phyloP scores from a whole-genome alignment of 2,888 invertebrate genomes.

The Campaea margaritaria region DNA sequence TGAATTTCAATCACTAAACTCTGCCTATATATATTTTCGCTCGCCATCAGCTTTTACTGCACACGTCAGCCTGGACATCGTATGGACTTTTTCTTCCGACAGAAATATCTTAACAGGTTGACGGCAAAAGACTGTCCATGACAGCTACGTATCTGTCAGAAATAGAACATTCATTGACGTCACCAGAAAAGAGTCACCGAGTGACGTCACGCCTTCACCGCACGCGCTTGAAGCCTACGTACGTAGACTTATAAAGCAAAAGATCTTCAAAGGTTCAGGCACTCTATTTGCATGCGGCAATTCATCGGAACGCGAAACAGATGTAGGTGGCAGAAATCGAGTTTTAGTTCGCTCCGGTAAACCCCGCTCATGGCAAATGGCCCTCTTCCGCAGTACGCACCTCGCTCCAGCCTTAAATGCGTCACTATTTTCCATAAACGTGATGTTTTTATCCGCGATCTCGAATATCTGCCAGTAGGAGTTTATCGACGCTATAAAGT shows the following conservation, averaged over 20 bases:
- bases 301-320: slow-evolving; percentile 75
- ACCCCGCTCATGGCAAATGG: slow-evolving; percentile 55
- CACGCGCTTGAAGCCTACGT: slow-evolving; percentile 5
- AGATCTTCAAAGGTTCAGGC: slow-evolving; percentile 68
- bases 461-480: slow-evolving; percentile 48
- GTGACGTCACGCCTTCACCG: slow-evolving; percentile 16
- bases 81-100: too few relatives aligned
- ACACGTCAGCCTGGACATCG: too few relatives aligned
- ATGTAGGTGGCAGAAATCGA: slow-evolving; percentile 70
- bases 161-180: slow-evolving; percentile 16
- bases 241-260: slow-evolving; percentile 54
- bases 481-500: slow-evolving; percentile 49
- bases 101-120: not conserved
- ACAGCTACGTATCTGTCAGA: too few relatives aligned
- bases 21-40: too few relatives aligned
- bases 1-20: too few relatives aligned
- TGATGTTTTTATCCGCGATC: slow-evolving; percentile 63
- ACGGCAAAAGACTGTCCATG: not conserved
- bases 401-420: slow-evolving; percentile 59
- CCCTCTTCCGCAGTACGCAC: slow-evolving; percentile 56
- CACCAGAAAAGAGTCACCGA: slow-evolving; percentile 14
- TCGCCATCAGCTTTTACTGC: too few relatives aligned
- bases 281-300: slow-evolving; percentile 73
- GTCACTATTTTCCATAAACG: slow-evolving; percentile 66
- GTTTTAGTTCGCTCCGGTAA: slow-evolving; percentile 60